phyloP scores from a whole-genome alignment of 2,113 vertebrate species.

The Paratilapia polleni region DNA sequence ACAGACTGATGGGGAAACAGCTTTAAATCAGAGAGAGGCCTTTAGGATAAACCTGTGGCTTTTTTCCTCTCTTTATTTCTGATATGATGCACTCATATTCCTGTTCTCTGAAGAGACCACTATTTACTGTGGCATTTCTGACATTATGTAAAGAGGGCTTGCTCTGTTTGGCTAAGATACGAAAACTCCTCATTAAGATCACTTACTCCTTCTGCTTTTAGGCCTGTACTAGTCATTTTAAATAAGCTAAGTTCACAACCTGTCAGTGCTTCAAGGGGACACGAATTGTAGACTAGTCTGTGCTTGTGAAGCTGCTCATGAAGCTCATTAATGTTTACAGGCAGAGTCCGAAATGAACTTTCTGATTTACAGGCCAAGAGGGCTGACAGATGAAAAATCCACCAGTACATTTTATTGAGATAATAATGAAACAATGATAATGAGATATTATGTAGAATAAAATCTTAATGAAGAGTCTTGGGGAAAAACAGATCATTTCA shows the following conservation, averaged over 20 bases:
- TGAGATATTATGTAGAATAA: too few species aligned
- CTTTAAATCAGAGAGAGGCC: background rate
- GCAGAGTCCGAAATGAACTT: background rate
- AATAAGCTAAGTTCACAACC: background rate
- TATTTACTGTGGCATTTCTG: background rate
- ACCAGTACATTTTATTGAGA: too few species aligned
- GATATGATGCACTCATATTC: background rate
- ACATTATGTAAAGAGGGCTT: background rate
- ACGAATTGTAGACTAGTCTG: background rate
- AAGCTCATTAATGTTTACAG: background rate
- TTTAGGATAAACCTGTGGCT: background rate
- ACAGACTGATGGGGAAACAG: conserved; percentile 81
- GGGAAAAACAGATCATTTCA: too few species aligned
- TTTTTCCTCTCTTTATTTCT: background rate
- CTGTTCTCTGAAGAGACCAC: fast-evolving
- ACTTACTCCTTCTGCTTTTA: background rate
- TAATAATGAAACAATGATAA: too few species aligned
- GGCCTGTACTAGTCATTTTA: background rate
- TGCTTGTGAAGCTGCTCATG: background rate
- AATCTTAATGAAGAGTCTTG: too few species aligned
- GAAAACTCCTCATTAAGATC: background rate
- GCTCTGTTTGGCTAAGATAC: background rate
- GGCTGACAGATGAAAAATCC: background rate
- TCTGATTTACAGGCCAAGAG: fast-evolving
- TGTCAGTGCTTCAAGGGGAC: background rate